A percentile compares a stretch with the other conserved stretches of the same genome.
Conservation (phyloP, 2,888 invertebrate species). For the Crocallis elinguaria region DNA sequence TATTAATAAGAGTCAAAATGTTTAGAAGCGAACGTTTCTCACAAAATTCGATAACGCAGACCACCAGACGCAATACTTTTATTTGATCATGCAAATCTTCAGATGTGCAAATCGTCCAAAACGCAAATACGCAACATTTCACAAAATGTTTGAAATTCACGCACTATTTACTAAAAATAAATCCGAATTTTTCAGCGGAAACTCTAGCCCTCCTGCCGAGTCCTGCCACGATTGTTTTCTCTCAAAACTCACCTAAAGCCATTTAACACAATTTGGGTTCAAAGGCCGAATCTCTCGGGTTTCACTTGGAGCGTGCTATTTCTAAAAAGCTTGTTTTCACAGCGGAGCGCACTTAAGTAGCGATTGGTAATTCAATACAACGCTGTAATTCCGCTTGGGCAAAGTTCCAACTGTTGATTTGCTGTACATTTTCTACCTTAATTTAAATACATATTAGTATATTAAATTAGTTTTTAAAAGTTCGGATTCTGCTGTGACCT, state of each 20-base stretch:
- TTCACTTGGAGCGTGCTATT: slow-evolving; percentile 73
- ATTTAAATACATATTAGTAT: not conserved
- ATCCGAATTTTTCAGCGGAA: not conserved
- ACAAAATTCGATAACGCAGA: too few relatives aligned
- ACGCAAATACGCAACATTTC: too few relatives aligned
- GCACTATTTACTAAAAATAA: not conserved
- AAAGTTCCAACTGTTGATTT: slow-evolving; percentile 65
- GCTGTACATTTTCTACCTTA: slow-evolving; percentile 20
- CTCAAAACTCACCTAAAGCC: slow-evolving; percentile 76
- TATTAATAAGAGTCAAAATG: too few relatives aligned
- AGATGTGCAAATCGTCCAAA: too few relatives aligned
- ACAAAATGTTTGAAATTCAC: too few relatives aligned
- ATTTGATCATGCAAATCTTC: too few relatives aligned
- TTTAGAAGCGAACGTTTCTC: too few relatives aligned
- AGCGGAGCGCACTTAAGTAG: slow-evolving; percentile 78
- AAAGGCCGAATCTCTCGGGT: slow-evolving; percentile 71
- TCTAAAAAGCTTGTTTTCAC: slow-evolving; percentile 82
- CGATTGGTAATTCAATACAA: slow-evolving; percentile 71
- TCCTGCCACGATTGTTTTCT: slow-evolving; percentile 66
- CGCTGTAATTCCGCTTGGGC: slow-evolving; percentile 67
- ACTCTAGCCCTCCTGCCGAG: slow-evolving; percentile 32
- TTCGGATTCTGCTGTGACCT: too few relatives aligned
- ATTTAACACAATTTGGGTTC: slow-evolving; percentile 77
- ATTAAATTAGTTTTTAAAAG: not conserved
- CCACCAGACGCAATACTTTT: too few relatives aligned